Evolutionary conservation across 1,140 invertebrate genomes (phyloP), one percentile per base, ranked within the genome.

Genomic region (Adelges cooleyi): DNA sequence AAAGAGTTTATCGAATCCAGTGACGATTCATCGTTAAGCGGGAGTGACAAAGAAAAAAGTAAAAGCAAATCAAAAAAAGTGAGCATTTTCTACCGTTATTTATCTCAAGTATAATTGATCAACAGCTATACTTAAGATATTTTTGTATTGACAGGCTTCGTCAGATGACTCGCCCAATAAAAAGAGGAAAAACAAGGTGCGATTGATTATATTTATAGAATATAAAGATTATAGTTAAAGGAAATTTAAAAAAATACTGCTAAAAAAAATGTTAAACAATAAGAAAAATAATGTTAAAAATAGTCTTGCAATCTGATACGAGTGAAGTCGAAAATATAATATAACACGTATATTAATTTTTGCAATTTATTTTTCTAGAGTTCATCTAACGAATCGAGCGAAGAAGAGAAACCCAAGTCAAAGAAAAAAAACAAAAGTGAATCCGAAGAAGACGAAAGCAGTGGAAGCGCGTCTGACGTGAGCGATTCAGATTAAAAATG

Each of bases 1-100:
- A 95, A 95, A 74, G 93, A 96, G 75, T 95, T 91, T 72, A 91
- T 95, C 50, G 81, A 80, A 51, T 84, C 84, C 22, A 84, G 85
- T 66, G 83, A 84, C 54, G 82, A 81, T 70, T 82, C 77, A 65
- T 80, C 81, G 40, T 66, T 70, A 46, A 75, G 75, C 66, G 81
- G 80, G 4, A 79, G 78, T 59, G 75, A 70, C 27, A 74, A 75
- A 22, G 74, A 72, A 13, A 74, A 73, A 42, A 73, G 75, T 38
- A 74, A 73, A 59, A 70, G 72, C 56, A 75, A 50, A 40, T 73
- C 62, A 71, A 49, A 67, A 71, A 73, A 67, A 27, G 67, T 73
- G 29, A 74, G 23, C 42, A 20, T 42, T 18, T 65, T 49, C 46
- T 22, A 13, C 11, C 11, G 36, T 13, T 51, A 17, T 50, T 62